Conservation (phyloP, 2,797 vertebrate genomes). For the Tachyglossus aculeatus region DNA sequence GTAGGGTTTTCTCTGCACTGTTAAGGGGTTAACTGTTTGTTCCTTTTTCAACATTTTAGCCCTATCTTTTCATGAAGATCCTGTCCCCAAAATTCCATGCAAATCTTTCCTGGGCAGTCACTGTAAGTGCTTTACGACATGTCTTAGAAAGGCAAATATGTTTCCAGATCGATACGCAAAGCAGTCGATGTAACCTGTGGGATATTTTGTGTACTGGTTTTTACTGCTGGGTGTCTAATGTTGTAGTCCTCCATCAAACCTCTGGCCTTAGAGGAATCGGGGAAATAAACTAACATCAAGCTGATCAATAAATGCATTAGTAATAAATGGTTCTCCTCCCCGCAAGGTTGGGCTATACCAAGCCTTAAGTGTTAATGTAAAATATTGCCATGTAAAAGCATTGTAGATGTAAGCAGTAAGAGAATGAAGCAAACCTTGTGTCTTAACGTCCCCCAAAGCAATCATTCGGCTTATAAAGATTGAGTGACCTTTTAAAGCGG, state of each 20-base stretch:
- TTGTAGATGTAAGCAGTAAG: slow-evolving; percentile 26
- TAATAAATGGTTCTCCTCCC: slow-evolving; percentile 54
- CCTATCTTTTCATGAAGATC: background rate
- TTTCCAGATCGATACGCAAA: background rate
- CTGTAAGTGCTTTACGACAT: no score
- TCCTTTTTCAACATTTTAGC: no score
- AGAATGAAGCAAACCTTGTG: slow-evolving; percentile 12
- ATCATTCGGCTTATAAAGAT: slow-evolving; percentile 24
- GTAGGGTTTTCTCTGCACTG: no score
- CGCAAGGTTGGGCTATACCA: slow-evolving; percentile 38
- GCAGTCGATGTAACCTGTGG: background rate
- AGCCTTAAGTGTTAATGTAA: slow-evolving; percentile 49
- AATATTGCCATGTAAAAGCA: slow-evolving; percentile 36
- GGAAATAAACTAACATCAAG: slow-evolving; percentile 50
- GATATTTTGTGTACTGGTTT: background rate
- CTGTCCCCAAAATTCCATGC: background rate
- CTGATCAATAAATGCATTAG: slow-evolving; percentile 63
- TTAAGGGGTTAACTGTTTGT: no score
- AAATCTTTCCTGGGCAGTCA: background rate
- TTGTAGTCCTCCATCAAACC: slow-evolving; percentile 24
- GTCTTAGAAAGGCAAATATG: background rate
- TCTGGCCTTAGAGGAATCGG: slow-evolving; percentile 34
- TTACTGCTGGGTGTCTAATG: slow-evolving; percentile 8
- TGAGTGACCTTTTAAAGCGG: slow-evolving; percentile 15
- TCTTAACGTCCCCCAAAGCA: slow-evolving; percentile 36